Percentiles rank a stretch among this genome's conserved stretches.
Evolutionary conservation across 2,797 vertebrate species (phyloP).

Genomic region (Zalophus californianus): DNA sequence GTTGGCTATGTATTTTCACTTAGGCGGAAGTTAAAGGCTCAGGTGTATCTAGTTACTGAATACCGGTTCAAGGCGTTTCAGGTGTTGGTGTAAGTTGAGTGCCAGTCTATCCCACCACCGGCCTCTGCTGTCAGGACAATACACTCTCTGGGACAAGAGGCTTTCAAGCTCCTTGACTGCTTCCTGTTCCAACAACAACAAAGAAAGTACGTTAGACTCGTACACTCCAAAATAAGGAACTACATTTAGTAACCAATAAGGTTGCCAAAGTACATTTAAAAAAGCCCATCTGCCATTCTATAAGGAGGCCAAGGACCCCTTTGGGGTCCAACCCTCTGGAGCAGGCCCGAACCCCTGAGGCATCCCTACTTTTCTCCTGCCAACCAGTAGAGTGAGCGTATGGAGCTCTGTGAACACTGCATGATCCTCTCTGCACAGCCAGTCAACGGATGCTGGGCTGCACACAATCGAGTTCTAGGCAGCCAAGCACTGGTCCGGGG

Average conservation of each 20-base stretch:
- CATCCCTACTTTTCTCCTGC: background rate
- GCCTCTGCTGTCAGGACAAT: conserved; percentile 95
- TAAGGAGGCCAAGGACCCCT: background rate
- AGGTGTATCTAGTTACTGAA: rapidly evolving
- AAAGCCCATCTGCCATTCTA: background rate
- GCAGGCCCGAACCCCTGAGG: background rate
- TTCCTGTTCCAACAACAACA: conserved; percentile 87
- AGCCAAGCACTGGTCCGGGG: too few relatives aligned
- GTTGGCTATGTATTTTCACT: background rate
- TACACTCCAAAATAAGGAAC: background rate
- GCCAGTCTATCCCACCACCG: conserved; percentile 98
- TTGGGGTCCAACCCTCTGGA: too few relatives aligned
- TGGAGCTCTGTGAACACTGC: rapidly evolving
- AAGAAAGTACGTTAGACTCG: background rate
- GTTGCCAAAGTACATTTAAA: background rate
- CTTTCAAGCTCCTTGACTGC: conserved; percentile 92
- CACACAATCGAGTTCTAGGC: rapidly evolving
- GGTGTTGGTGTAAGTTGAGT: conserved; percentile 96
- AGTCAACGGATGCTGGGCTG: rapidly evolving
- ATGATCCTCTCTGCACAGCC: background rate
- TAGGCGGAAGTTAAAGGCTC: background rate
- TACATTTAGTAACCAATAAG: background rate
- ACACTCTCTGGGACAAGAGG: conserved; percentile 92
- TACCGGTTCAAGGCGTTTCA: conserved; percentile 94
- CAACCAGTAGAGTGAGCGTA: rapidly evolving